phyloP scores from a whole-genome alignment of 2,888 invertebrate genomes.

The Apamea sordens region DNA sequence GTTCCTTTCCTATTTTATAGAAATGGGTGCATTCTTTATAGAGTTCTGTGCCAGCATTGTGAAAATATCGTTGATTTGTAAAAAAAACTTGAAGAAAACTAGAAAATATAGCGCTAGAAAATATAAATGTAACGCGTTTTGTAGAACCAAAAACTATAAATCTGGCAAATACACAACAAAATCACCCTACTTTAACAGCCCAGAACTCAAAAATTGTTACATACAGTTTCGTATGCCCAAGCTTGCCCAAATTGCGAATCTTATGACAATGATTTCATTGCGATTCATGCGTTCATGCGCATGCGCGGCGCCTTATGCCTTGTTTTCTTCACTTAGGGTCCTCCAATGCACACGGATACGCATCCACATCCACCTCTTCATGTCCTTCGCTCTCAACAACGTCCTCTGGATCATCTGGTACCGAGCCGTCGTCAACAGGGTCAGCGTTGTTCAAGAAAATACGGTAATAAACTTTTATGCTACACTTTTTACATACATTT shows the following conservation, averaged over 20 bases:
- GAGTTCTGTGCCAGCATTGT: background rate
- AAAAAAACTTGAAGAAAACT: background rate
- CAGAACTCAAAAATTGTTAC: background rate
- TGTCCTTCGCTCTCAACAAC: slow-evolving; percentile 93
- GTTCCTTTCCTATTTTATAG: background rate
- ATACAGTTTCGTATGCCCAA: background rate
- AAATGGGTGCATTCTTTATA: background rate
- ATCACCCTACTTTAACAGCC: no score
- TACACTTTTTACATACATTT: background rate
- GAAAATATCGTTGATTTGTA: background rate
- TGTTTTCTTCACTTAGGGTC: slow-evolving; percentile 82
- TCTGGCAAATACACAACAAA: no score
- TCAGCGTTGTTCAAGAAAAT: slow-evolving; percentile 90
- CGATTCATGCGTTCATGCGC: slow-evolving; percentile 11
- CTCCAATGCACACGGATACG: slow-evolving; percentile 93
- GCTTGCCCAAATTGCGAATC: slow-evolving; percentile 24
- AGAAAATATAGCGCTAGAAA: background rate
- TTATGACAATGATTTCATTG: slow-evolving; percentile 12
- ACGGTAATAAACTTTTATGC: slow-evolving; percentile 82
- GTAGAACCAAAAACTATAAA: background rate
- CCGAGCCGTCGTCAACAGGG: slow-evolving; percentile 90
- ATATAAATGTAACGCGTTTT: background rate
- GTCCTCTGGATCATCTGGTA: slow-evolving; percentile 95
- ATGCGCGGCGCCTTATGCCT: slow-evolving; percentile 17
- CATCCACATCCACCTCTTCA: slow-evolving; percentile 94